Percentiles rank a stretch among this genome's conserved stretches.
phyloP scores from a whole-genome alignment of 2,797 vertebrate genomes.

The Bovichtus diacanthus region DNA sequence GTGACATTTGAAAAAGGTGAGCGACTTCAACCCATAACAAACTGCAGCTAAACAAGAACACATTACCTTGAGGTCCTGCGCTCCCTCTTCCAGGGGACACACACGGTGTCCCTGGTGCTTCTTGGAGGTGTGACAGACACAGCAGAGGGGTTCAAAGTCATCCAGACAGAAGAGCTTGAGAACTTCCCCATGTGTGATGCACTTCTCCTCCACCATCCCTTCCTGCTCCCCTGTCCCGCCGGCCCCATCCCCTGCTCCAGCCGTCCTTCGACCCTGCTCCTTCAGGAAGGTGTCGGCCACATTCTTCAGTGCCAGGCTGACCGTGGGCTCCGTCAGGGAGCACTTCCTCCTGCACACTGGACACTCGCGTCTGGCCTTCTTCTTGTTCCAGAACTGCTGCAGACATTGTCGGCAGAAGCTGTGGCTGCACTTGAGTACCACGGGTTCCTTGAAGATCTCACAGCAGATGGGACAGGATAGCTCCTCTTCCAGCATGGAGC shows the following conservation, averaged over 20 bases:
- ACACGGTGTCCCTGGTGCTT: conserved; percentile 84
- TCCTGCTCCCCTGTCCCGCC: neutral
- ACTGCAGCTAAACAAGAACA: neutral
- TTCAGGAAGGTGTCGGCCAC: conserved; percentile 83
- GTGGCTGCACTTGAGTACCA: conserved; percentile 89
- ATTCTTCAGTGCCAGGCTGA: conserved; percentile 87
- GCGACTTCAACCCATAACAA: neutral
- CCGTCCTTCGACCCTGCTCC: conserved; percentile 67
- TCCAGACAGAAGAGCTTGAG: conserved; percentile 85
- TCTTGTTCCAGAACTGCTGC: conserved; percentile 86
- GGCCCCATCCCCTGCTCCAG: accelerated
- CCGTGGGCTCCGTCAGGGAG: conserved; percentile 84
- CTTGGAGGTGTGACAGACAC: conserved; percentile 86
- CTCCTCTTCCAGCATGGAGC: conserved; percentile 83
- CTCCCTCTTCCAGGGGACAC: conserved; percentile 85
- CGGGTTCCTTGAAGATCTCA: conserved; percentile 86
- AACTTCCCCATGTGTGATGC: conserved; percentile 77
- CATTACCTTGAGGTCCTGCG: conserved; percentile 84
- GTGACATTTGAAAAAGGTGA: no score
- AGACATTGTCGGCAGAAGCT: conserved; percentile 87
- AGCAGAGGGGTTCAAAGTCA: conserved; percentile 84
- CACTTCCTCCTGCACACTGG: conserved; percentile 85
- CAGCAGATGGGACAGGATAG: conserved; percentile 87
- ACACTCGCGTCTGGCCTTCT: conserved; percentile 82
- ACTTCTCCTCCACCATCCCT: conserved; percentile 57